Evolutionary conservation across 2,888 invertebrate genomes (phyloP).

Genomic region (Torymus aiolomorphi): DNA sequence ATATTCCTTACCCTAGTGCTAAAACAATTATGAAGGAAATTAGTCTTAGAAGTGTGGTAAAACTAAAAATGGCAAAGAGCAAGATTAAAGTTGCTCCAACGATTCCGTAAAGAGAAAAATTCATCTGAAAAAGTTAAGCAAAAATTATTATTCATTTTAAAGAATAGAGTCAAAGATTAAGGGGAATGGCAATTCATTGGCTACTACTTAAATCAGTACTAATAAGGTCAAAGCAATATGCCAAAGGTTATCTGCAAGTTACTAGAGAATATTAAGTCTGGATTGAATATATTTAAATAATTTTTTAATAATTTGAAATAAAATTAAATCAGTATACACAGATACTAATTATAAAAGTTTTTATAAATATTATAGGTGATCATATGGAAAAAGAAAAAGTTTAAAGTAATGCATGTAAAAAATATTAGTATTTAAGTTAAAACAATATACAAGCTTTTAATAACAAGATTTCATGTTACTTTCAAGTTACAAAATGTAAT

Average conservation of each 20-base stretch:
- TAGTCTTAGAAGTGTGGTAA: conserved; percentile 69
- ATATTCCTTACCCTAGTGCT: conserved; percentile 69
- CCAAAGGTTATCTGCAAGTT: conserved; percentile 7
- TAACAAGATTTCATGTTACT: too few relatives aligned
- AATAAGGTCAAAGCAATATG: conserved; percentile 1
- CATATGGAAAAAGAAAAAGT: too few relatives aligned
- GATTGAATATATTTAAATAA: background rate
- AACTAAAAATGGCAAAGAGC: conserved; percentile 68
- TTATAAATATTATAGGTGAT: too few relatives aligned
- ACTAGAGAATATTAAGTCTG: background rate
- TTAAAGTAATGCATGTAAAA: too few relatives aligned
- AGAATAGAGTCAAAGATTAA: conserved; percentile 5
- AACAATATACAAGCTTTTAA: too few relatives aligned
- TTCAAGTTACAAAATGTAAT: too few relatives aligned
- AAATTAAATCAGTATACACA: background rate
- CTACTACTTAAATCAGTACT: conserved; percentile 15
- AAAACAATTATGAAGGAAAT: conserved; percentile 67
- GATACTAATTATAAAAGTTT: too few relatives aligned
- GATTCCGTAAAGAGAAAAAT: conserved; percentile 70
- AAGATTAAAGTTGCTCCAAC: conserved; percentile 69
- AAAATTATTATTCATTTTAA: background rate
- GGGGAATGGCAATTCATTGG: conserved; percentile 13
- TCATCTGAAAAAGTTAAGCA: conserved; percentile 70
- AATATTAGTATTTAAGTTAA: too few relatives aligned
- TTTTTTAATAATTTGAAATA: background rate